Evolutionary conservation across 1,140 invertebrate genomes (phyloP).

Genomic region (Leptinotarsa defecta): DNA sequence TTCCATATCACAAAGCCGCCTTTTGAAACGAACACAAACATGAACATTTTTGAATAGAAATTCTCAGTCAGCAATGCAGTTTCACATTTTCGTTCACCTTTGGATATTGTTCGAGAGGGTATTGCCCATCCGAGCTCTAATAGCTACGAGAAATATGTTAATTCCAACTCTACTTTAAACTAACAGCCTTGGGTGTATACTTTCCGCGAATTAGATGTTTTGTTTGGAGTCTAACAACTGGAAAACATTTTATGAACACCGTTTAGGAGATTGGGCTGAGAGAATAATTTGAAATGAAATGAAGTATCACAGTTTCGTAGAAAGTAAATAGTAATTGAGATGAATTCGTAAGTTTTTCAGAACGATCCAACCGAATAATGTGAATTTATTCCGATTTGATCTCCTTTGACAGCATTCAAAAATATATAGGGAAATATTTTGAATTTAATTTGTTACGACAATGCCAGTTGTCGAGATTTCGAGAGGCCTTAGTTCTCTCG

Average conservation of each 20-base stretch:
- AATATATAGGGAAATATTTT: too few relatives aligned
- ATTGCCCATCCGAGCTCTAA: slow-evolving; percentile 8
- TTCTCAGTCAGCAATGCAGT: slow-evolving; percentile 6
- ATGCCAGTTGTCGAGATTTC: too few relatives aligned
- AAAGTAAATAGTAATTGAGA: too few relatives aligned
- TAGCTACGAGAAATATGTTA: slow-evolving; percentile 14
- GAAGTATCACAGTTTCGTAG: too few relatives aligned
- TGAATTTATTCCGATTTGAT: too few relatives aligned
- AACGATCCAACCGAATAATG: too few relatives aligned
- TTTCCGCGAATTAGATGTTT: slow-evolving; percentile 1
- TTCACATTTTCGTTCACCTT: not conserved
- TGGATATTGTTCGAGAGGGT: slow-evolving; percentile 9
- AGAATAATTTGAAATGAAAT: too few relatives aligned
- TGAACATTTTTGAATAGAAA: not conserved
- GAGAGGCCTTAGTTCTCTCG: too few relatives aligned
- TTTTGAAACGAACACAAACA: not conserved
- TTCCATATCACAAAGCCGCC: not conserved
- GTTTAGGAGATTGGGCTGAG: not conserved
- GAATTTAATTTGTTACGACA: too few relatives aligned
- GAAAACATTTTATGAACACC: slow-evolving; percentile 12
- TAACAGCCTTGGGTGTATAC: slow-evolving; percentile 16
- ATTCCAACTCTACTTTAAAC: slow-evolving; percentile 5
- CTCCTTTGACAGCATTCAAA: too few relatives aligned
- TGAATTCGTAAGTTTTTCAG: too few relatives aligned
- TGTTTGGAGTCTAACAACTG: slow-evolving; percentile 6